Conservation (phyloP, 2,888 invertebrate species). For the Cephus pygmeus region DNA sequence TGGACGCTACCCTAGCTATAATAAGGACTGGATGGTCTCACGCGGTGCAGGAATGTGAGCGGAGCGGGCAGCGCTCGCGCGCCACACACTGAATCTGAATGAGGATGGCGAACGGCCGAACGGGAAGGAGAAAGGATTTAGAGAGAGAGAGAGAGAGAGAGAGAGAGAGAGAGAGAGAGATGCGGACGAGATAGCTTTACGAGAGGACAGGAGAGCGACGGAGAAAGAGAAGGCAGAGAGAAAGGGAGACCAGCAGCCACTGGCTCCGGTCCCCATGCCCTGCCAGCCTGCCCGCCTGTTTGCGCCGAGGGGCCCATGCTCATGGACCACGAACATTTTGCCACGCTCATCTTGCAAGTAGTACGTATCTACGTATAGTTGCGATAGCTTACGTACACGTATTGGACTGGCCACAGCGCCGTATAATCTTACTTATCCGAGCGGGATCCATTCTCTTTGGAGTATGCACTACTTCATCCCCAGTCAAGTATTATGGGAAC, state of each 20-base stretch:
- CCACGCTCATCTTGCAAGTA: background rate
- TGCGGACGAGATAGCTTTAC: background rate
- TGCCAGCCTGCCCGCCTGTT: background rate
- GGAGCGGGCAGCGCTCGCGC: constrained; percentile 11
- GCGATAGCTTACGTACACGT: background rate
- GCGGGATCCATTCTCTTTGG: background rate
- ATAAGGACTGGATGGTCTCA: constrained; percentile 18
- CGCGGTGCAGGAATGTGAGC: constrained; percentile 23
- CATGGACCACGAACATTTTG: background rate
- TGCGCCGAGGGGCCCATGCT: background rate
- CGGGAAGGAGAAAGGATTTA: background rate
- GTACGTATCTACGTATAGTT: background rate
- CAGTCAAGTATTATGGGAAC: background rate
- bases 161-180: background rate
- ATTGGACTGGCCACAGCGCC: background rate
- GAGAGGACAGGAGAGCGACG: background rate
- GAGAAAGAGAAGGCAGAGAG: background rate
- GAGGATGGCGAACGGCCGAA: constrained; percentile 11
- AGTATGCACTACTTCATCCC: background rate
- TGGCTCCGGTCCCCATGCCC: constrained; percentile 11
- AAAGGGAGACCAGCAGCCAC: constrained; percentile 5
- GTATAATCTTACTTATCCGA: constrained; percentile 1
- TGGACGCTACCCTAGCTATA: constrained; percentile 13
- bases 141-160: background rate
- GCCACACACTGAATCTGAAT: constrained; percentile 5